Conservation (phyloP, 2,113 vertebrate species). For the Varanus salvator region DNA sequence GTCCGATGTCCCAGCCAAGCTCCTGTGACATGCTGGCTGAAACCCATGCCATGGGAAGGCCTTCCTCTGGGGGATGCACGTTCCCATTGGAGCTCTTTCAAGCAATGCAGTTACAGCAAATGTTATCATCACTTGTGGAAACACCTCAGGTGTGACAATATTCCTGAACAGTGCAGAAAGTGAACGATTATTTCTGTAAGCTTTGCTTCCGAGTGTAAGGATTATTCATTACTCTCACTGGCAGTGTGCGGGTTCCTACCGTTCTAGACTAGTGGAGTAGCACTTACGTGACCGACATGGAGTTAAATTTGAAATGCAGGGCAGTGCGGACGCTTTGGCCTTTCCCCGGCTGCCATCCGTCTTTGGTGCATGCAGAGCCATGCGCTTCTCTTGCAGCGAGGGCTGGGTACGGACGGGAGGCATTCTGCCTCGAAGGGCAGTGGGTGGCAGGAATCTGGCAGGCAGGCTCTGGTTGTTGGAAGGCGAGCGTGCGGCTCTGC, state of each 20-base stretch:
- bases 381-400: too few species aligned
- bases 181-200: neutral
- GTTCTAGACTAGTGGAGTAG: conserved; percentile 51
- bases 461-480: neutral
- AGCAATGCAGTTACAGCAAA: neutral
- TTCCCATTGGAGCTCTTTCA: neutral
- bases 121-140: conserved; percentile 1
- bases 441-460: neutral
- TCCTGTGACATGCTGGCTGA: neutral
- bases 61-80: neutral
- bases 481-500: neutral
- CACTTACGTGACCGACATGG: conserved; percentile 63
- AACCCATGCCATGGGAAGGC: neutral
- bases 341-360: neutral
- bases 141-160: accelerated
- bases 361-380: neutral
- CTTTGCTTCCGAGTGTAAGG: neutral
- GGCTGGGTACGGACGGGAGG: neutral
- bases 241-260: conserved; percentile 31
- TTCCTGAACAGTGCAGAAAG: neutral
- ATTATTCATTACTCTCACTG: neutral
- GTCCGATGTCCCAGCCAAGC: neutral
- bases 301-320: conserved; percentile 46
- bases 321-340: neutral
- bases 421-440: neutral